Conservation (phyloP, 2,797 vertebrate genomes). For the Agapornis canus region DNA sequence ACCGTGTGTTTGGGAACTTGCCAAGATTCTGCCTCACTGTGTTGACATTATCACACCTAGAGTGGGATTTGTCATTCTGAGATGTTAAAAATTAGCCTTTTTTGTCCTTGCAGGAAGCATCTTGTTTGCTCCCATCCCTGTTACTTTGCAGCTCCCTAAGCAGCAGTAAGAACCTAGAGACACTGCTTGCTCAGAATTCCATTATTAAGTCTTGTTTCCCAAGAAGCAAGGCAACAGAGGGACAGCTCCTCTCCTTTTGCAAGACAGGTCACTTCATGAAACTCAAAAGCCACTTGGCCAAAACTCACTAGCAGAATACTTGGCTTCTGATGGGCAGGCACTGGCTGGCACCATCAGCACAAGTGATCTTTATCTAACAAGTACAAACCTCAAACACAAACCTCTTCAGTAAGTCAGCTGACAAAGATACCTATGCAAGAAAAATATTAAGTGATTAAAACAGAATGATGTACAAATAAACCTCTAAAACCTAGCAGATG, state of each 20-base stretch:
- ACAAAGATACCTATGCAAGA: not conserved
- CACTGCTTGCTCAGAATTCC: not conserved
- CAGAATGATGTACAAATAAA: not conserved
- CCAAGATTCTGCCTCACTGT: not conserved
- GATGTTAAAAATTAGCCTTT: not conserved
- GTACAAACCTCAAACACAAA: not conserved
- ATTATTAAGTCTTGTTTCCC: not conserved
- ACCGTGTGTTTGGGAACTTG: not conserved
- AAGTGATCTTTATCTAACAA: not conserved
- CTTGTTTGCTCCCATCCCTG: not conserved
- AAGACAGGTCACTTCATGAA: not conserved
- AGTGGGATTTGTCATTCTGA: not conserved
- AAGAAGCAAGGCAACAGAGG: not conserved
- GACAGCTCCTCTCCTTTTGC: fast-evolving
- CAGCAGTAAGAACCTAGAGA: not conserved
- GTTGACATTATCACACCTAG: not conserved
- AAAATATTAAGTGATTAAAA: not conserved
- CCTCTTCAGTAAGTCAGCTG: not conserved
- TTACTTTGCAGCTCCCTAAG: not conserved
- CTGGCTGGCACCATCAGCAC: not conserved
- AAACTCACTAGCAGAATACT: not conserved
- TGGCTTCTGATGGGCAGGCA: fast-evolving
- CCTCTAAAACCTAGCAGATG: not conserved
- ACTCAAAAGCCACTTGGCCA: not conserved
- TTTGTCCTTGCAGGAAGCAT: not conserved